Evolutionary conservation across 2,113 vertebrate species (phyloP), one percentile per base, ranked within the genome.

Genomic region (Chlorodrepanis virens): DNA sequence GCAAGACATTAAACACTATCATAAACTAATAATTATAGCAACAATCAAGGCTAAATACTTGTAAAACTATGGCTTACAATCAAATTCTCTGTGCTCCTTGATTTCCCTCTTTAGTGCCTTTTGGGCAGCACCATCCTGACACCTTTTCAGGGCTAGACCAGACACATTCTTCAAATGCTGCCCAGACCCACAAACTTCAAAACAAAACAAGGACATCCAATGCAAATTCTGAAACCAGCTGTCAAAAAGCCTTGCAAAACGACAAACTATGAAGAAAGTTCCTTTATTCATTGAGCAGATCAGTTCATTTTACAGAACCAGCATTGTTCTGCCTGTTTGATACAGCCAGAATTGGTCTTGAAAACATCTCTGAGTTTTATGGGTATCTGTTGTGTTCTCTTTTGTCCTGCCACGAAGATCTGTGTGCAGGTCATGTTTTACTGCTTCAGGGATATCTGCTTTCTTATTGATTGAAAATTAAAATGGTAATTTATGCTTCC

Each of bases 391-490:
- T 76, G 42, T 5, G 27, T 40, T 81, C 45, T 29, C 29, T 86
- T 83, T 42, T 42, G 45, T 67, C 68, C 64, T 67, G 82, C 25
- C 85, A 63, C 11, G 31, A 93, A 78, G 50, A 93, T 94, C 60
- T 82, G 84, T 82, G 87, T 91, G 89, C 95, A 84, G 47, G 86
- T 95, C 82, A 89, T 94, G 94, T 91, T 89, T 93, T 76, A 88
- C 78, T 89, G 86, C 96, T 75, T 88, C 78, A 91, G 68, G 50
- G 71, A 72, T 93, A 93, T 78, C 76, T 88, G 52, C 75, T 89
- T 84, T 47, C 33, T 14, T 91, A 97, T 94, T 57, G 94, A 97
- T 20, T 94, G 83, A 89, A 83, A 93, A 95, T 96, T 95, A 95
- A 94, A 97, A 90, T 79, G 92, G 68, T 90, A 96, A 96, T 96